Conservation (phyloP, 2,113 vertebrate species). For the Clarias magur region DNA sequence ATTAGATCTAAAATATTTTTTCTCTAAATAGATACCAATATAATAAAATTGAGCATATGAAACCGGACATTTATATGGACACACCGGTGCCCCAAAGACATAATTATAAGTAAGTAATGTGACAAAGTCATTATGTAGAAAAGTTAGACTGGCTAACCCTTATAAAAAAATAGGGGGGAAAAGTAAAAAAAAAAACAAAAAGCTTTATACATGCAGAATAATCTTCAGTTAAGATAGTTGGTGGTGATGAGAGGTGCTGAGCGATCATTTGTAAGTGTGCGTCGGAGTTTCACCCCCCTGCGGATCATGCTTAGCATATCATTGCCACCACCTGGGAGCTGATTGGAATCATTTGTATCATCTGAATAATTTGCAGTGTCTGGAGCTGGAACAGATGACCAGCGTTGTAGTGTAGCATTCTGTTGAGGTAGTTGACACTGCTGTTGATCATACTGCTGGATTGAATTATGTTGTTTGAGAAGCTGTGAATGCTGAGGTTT, state of each 20-base stretch:
- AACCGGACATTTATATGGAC: slow-evolving; percentile 43
- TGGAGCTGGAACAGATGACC: slow-evolving; percentile 53
- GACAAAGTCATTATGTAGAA: background rate
- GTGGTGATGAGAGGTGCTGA: slow-evolving; percentile 73
- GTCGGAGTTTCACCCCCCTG: slow-evolving; percentile 66
- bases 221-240: slow-evolving; percentile 64
- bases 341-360: slow-evolving; percentile 10
- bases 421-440: slow-evolving; percentile 18
- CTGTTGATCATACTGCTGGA: slow-evolving; percentile 8
- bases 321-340: slow-evolving; percentile 32
- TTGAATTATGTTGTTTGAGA: slow-evolving; percentile 11
- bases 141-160: background rate
- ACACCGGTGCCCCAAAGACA: background rate
- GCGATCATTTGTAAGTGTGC: slow-evolving; percentile 76
- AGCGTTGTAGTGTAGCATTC: slow-evolving; percentile 5
- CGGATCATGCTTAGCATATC: slow-evolving; percentile 72
- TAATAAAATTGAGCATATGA: slow-evolving; percentile 45
- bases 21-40: slow-evolving; percentile 62
- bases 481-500: slow-evolving; percentile 18
- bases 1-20: slow-evolving; percentile 51
- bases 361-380: slow-evolving; percentile 16
- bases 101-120: background rate
- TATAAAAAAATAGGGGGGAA: background rate
- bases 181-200: background rate
- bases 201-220: background rate